A percentile compares a stretch with the other conserved stretches of the same genome.
Conservation (phyloP, 2,888 invertebrate species). For the Drosophila glabriapex region DNA sequence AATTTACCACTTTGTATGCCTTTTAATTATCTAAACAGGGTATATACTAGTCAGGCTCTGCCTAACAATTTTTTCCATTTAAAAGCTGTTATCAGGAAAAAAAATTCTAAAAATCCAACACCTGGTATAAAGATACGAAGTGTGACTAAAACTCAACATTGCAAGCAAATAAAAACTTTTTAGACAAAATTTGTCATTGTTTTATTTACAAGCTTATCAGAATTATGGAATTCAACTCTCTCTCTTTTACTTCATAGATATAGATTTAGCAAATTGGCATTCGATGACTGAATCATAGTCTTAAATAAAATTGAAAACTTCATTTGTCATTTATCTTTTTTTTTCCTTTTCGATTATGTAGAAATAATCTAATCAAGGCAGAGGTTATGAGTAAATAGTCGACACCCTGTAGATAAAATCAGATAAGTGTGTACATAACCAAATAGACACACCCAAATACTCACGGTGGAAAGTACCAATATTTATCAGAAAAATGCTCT, state of each 20-base stretch:
- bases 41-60: not conserved
- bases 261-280: conserved; percentile 4
- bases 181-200: conserved; percentile 17
- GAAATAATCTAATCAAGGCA: conserved; percentile 4
- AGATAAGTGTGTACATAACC: not conserved
- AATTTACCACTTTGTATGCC: not conserved
- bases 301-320: conserved; percentile 3
- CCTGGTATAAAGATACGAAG: conserved; percentile 16
- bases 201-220: conserved; percentile 9
- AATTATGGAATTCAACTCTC: conserved; percentile 10
- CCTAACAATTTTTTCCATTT: not conserved
- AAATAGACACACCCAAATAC: no score
- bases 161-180: conserved; percentile 13
- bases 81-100: conserved; percentile 11
- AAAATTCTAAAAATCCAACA: not conserved
- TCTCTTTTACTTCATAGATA: not conserved
- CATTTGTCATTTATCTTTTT: not conserved
- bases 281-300: conserved; percentile 25
- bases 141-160: conserved; percentile 19
- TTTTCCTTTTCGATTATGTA: conserved; percentile 8
- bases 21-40: not conserved
- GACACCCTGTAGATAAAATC: not conserved
- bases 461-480: not conserved
- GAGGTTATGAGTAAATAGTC: no score
- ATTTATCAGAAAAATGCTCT: not conserved